These are phyloP conservation scores for Lasius fuliginosus DNA, from an alignment of 2,888 invertebrate species.

Conservation along the genomic window DNA sequence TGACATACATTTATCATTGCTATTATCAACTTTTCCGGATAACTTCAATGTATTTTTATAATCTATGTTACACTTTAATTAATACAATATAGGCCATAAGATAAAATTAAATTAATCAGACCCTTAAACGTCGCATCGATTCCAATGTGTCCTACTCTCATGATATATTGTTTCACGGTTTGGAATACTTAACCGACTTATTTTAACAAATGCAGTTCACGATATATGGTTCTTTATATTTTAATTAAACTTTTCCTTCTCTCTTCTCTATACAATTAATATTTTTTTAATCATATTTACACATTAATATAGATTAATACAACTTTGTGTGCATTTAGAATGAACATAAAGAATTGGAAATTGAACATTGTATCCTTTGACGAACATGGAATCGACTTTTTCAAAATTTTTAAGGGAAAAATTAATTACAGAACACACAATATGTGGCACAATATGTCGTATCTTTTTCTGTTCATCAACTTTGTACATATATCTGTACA, in stretches of 20 bases:
- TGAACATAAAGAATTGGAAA: constrained; percentile 33
- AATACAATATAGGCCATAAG: constrained; percentile 52
- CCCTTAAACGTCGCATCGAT: constrained; percentile 30
- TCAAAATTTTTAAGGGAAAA: not conserved
- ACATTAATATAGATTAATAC: constrained; percentile 37
- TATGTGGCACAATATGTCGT: not conserved
- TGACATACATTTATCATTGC: constrained; percentile 10
- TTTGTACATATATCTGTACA: constrained; percentile 13
- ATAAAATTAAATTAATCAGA: constrained; percentile 41
- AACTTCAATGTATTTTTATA: constrained; percentile 50
- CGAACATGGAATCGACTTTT: not conserved
- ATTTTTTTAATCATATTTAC: constrained; percentile 44
- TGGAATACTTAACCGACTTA: constrained; percentile 31
- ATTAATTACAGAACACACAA: not conserved
- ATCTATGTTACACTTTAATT: constrained; percentile 38
- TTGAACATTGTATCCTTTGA: constrained; percentile 18
- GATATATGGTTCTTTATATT: constrained; percentile 30
- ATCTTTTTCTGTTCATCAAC: constrained; percentile 6
- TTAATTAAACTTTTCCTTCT: constrained; percentile 30
- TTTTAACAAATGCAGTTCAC: constrained; percentile 51
- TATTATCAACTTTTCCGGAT: constrained; percentile 20
- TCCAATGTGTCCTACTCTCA: not conserved
- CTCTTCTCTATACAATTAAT: constrained; percentile 32
- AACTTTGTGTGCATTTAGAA: constrained; percentile 21
- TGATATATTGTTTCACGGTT: constrained; percentile 47